Percentiles rank a stretch among this genome's conserved stretches.
These are phyloP conservation scores for Lasioglossum calceatum DNA, from an alignment of 2,888 invertebrate genomes.

Conservation along the genomic window DNA sequence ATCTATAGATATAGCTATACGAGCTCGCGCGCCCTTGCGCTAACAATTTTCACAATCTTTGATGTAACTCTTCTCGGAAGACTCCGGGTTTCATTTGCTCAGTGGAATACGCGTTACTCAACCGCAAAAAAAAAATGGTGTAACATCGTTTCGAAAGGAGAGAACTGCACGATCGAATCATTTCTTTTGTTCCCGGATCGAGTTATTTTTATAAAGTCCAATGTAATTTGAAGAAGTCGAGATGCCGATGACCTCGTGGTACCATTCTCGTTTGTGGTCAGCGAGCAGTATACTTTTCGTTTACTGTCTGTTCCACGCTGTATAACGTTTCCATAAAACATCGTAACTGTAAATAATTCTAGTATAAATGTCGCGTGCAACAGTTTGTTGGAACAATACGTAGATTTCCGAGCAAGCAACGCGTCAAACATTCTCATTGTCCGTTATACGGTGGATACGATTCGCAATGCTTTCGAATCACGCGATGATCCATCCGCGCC, in stretches of 20 bases:
- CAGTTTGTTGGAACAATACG: too few relatives aligned
- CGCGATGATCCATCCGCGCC: not conserved
- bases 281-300: not conserved
- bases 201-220: slow-evolving; percentile 54
- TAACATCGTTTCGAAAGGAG: not conserved
- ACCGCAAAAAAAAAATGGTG: not conserved
- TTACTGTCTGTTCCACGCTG: not conserved
- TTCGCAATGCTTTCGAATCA: slow-evolving; percentile 7
- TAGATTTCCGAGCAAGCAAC: too few relatives aligned
- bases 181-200: not conserved
- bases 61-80: not conserved
- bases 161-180: too few relatives aligned
- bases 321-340: not conserved
- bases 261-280: slow-evolving; percentile 19
- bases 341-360: not conserved
- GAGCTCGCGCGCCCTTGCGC: slow-evolving; percentile 22
- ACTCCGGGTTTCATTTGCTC: not conserved
- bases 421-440: not conserved
- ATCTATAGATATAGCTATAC: slow-evolving; percentile 20
- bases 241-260: slow-evolving; percentile 55
- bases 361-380: not conserved
- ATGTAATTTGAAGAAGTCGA: slow-evolving; percentile 53
- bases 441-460: not conserved
- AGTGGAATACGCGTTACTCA: not conserved
- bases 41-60: slow-evolving; percentile 36